Evolutionary conservation across 2,888 invertebrate genomes (phyloP).

Genomic region (Zygothrica quintamaculata): DNA sequence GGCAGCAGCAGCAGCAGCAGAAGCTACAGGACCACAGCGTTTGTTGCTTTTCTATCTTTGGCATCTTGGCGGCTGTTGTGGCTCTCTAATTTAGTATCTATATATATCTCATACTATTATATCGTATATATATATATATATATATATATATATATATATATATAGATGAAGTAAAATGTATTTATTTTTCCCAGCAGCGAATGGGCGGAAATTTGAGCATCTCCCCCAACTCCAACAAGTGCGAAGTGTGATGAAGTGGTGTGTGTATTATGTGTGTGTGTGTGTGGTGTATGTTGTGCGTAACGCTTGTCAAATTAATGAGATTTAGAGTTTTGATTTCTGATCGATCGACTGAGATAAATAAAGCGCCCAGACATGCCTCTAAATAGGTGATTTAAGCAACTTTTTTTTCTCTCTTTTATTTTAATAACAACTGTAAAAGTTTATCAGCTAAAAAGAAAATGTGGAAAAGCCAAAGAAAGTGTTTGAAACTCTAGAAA

Average conservation of each 20-base stretch:
- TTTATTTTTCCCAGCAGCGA: slow-evolving; percentile 71
- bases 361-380: slow-evolving; percentile 11
- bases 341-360: slow-evolving; percentile 68
- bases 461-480: slow-evolving; percentile 5
- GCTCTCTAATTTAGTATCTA: slow-evolving; percentile 44
- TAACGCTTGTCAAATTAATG: slow-evolving; percentile 75
- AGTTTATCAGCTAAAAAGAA: neutral
- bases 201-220: slow-evolving; percentile 43
- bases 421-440: slow-evolving; percentile 4
- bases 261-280: slow-evolving; percentile 24
- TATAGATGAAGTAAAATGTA: slow-evolving; percentile 35
- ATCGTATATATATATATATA: slow-evolving; percentile 48
- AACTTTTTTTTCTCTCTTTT: too few species aligned
- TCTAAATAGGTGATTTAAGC: slow-evolving; percentile 33
- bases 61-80: slow-evolving; percentile 47
- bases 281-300: slow-evolving; percentile 37
- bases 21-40: slow-evolving; percentile 1
- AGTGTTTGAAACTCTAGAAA: too few species aligned
- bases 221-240: neutral
- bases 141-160: slow-evolving; percentile 52
- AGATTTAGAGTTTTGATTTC: slow-evolving; percentile 77
- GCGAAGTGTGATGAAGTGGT: slow-evolving; percentile 23
- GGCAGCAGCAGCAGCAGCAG: neutral
- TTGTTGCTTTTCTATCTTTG: slow-evolving; percentile 16
- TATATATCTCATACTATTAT: slow-evolving; percentile 34